A percentile compares a stretch with the other conserved stretches of the same genome.
Evolutionary conservation across 2,888 invertebrate species (phyloP).

Genomic region (Cantharis rustica): DNA sequence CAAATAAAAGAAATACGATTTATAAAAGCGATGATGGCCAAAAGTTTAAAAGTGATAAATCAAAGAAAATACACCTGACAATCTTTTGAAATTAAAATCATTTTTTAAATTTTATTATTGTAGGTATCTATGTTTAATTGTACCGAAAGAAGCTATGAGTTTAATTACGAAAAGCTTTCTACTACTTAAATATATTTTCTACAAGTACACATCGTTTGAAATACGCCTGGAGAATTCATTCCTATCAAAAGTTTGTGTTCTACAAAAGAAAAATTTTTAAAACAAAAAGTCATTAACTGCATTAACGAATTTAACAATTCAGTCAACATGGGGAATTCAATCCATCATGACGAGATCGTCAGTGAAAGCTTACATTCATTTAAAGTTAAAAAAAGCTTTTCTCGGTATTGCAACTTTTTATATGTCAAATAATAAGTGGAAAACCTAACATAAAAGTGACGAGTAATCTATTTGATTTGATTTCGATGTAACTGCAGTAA

Average conservation of each 20-base stretch:
- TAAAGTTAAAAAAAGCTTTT: not conserved
- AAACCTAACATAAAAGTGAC: not conserved
- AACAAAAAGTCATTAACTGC: not conserved
- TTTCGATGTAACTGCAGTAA: not conserved
- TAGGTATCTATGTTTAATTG: too few relatives aligned
- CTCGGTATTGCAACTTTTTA: not conserved
- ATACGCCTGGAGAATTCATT: not conserved
- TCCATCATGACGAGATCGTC: not conserved
- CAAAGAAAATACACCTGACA: not conserved
- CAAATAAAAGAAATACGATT: not conserved
- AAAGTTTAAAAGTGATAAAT: not conserved
- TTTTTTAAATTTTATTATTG: too few relatives aligned
- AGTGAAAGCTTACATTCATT: not conserved
- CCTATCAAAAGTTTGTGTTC: not conserved
- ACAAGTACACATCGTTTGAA: not conserved
- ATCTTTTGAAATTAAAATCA: not conserved
- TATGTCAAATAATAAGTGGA: not conserved
- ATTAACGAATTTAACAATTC: not conserved
- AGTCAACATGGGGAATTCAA: not conserved
- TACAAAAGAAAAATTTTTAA: not conserved
- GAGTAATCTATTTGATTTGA: not conserved
- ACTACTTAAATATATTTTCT: not conserved
- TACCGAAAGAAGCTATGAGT: too few relatives aligned
- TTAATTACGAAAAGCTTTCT: not conserved
- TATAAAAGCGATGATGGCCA: not conserved